These are phyloP conservation scores for Lymantria monacha DNA, from an alignment of 2,888 invertebrate genomes.

Conservation along the genomic window DNA sequence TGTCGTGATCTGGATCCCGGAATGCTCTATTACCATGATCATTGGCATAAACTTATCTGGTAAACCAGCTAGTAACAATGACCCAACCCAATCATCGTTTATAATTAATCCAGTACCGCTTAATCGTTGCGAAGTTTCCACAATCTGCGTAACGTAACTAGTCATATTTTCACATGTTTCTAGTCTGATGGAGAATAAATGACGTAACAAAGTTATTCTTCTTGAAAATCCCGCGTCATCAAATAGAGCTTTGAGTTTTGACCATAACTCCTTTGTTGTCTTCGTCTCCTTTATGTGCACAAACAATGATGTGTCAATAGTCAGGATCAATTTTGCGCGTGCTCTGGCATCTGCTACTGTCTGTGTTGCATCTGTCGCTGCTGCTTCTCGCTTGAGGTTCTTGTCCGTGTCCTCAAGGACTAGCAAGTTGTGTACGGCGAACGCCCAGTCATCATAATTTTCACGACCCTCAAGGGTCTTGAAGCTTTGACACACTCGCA, in stretches of 20 bases:
- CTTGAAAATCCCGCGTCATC: constrained; percentile 10
- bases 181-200: constrained; percentile 15
- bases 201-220: constrained; percentile 11
- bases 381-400: constrained; percentile 7
- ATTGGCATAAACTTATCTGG: constrained; percentile 12
- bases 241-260: constrained; percentile 6
- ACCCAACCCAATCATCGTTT: constrained; percentile 30
- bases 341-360: constrained; percentile 5
- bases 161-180: constrained; percentile 18
- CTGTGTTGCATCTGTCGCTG: constrained; percentile 7
- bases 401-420: constrained; percentile 4
- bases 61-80: constrained; percentile 23
- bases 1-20: constrained; percentile 10
- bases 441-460: constrained; percentile 6
- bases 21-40: constrained; percentile 22
- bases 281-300: constrained; percentile 9
- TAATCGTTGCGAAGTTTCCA: constrained; percentile 25
- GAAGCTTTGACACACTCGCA: constrained; percentile 1
- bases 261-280: constrained; percentile 9
- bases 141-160: constrained; percentile 28
- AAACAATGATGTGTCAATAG: constrained; percentile 15
- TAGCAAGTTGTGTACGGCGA: constrained; percentile 9
- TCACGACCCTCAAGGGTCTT: constrained; percentile 7
- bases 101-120: constrained; percentile 27
- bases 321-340: constrained; percentile 18